Evolutionary conservation across 2,888 invertebrate genomes (phyloP).

Genomic region (Seladonia tumulorum): DNA sequence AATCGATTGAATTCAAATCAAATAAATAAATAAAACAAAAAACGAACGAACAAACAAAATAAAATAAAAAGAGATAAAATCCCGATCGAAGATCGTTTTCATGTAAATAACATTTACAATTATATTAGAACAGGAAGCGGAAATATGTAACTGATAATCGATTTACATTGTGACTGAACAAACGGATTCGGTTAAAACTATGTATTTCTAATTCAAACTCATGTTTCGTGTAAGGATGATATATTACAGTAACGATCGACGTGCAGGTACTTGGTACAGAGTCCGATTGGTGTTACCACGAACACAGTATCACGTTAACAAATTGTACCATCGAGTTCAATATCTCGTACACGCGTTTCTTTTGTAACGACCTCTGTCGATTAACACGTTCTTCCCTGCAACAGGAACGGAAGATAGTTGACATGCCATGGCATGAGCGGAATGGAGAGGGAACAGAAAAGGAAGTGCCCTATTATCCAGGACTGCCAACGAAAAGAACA

Average conservation of each 20-base stretch:
- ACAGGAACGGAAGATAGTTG: slow-evolving; percentile 87
- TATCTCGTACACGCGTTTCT: slow-evolving; percentile 29
- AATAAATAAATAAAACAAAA: background rate
- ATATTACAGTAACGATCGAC: slow-evolving; percentile 67
- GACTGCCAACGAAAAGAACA: slow-evolving; percentile 91
- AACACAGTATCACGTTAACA: slow-evolving; percentile 50
- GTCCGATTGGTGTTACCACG: slow-evolving; percentile 60
- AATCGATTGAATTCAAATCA: slow-evolving; percentile 34
- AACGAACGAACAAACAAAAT: background rate
- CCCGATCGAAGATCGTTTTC: slow-evolving; percentile 38
- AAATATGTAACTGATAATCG: slow-evolving; percentile 58
- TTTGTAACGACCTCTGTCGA: slow-evolving; percentile 19
- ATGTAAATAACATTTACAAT: slow-evolving; percentile 58
- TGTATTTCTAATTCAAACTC: slow-evolving; percentile 65
- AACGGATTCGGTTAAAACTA: slow-evolving; percentile 64
- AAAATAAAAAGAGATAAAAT: slow-evolving; percentile 11
- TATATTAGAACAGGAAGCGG: slow-evolving; percentile 63
- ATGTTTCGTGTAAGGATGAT: slow-evolving; percentile 69
- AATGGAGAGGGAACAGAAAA: slow-evolving; percentile 86
- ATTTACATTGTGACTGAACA: slow-evolving; percentile 61
- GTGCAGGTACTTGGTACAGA: slow-evolving; percentile 71
- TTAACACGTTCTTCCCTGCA: slow-evolving; percentile 69
- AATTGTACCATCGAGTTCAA: slow-evolving; percentile 56
- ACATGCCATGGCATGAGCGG: slow-evolving; percentile 91
- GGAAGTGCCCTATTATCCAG: slow-evolving; percentile 89